Conservation (phyloP, 1,140 invertebrate species). For the Sycophaga agraensis region DNA sequence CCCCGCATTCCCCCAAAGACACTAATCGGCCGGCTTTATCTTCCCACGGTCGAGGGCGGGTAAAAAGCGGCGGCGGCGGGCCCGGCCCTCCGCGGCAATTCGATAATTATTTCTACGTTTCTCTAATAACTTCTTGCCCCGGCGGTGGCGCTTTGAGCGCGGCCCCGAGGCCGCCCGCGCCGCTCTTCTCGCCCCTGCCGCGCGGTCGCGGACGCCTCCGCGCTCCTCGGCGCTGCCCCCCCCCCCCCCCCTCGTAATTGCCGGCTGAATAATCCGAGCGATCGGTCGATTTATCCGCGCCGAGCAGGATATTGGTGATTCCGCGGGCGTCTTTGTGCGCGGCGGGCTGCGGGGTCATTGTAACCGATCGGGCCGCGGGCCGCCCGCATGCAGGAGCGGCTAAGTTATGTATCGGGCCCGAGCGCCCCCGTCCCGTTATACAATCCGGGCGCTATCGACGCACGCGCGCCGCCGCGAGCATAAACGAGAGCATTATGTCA, state of each 20-base stretch:
- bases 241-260: no score
- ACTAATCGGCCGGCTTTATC: slow-evolving; percentile 58
- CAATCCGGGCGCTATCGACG: slow-evolving; percentile 54
- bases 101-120: slow-evolving; percentile 55
- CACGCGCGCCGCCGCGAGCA: slow-evolving; percentile 29
- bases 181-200: not conserved
- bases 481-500: slow-evolving; percentile 48
- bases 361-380: slow-evolving; percentile 45
- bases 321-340: slow-evolving; percentile 30
- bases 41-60: slow-evolving; percentile 53
- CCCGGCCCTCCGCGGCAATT: slow-evolving; percentile 36
- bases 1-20: slow-evolving; percentile 54
- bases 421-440: slow-evolving; percentile 16
- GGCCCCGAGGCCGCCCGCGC: no score
- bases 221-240: no score
- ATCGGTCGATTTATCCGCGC: slow-evolving; percentile 41
- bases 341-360: slow-evolving; percentile 43
- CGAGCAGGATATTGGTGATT: slow-evolving; percentile 50
- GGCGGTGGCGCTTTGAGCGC: slow-evolving; percentile 10
- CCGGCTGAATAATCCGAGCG: no score
- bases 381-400: slow-evolving; percentile 42
- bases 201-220: not conserved
- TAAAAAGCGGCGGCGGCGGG: slow-evolving; percentile 36
- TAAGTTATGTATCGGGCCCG: no score
- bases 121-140: slow-evolving; percentile 45